A percentile compares a stretch with the other conserved stretches of the same genome.
Conservation (phyloP, 2,113 vertebrate species). For the Proteles cristata region DNA sequence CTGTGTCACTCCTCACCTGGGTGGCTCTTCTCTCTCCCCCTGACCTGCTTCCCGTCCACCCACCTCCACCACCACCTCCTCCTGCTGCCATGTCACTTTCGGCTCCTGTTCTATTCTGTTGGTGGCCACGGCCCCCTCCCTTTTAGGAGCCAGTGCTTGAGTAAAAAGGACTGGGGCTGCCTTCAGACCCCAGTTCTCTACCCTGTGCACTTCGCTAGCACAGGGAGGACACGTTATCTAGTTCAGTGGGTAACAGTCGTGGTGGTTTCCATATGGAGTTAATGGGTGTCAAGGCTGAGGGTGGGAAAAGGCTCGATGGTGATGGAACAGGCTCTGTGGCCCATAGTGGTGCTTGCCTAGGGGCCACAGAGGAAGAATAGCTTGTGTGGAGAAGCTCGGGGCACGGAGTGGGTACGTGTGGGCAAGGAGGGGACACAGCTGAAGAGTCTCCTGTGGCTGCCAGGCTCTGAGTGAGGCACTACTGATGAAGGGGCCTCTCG, state of each 20-base stretch:
- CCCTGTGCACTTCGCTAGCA: not conserved
- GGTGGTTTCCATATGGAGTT: not conserved
- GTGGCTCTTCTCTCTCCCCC: not conserved
- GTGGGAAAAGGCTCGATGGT: not conserved
- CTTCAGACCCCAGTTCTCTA: not conserved
- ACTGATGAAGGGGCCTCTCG: not conserved
- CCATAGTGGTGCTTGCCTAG: not conserved
- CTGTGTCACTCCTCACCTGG: not conserved
- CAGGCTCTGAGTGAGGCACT: not conserved
- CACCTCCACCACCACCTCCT: not conserved
- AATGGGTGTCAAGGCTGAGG: not conserved
- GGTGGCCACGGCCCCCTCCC: not conserved
- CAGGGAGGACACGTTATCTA: not conserved
- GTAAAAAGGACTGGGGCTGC: not conserved
- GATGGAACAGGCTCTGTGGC: not conserved
- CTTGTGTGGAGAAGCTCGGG: not conserved
- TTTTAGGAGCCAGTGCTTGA: not conserved
- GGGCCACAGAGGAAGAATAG: not conserved
- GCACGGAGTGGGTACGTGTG: not conserved
- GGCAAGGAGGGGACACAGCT: not conserved
- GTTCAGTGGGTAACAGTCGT: not conserved
- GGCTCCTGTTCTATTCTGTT: not conserved
- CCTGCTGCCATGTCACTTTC: not conserved
- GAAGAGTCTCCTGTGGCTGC: accelerated
- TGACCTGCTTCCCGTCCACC: not conserved